These are phyloP conservation scores for Scophthalmus maximus DNA, from an alignment of 2,113 vertebrate genomes.

Conservation along the genomic window DNA sequence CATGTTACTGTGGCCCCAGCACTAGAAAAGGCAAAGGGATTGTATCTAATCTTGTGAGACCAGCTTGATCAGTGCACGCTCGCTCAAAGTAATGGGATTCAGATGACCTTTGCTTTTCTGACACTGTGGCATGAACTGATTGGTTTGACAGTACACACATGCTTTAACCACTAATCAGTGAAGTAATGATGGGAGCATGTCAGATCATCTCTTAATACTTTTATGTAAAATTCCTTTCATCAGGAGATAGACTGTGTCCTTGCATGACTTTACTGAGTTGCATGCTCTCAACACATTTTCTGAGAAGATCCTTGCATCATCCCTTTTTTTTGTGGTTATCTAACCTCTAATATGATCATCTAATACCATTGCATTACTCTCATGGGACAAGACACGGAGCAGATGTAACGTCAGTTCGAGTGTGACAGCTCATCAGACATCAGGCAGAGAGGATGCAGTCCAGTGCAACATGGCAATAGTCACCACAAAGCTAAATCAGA, in stretches of 20 bases:
- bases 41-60: conserved; percentile 50
- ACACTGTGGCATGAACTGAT: conserved; percentile 33
- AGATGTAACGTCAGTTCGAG: conserved; percentile 10
- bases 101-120: conserved; percentile 46
- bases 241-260: conserved; percentile 9
- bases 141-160: conserved; percentile 1
- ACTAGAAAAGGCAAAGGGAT: conserved; percentile 27
- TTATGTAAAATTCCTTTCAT: conserved; percentile 15
- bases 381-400: conserved; percentile 24
- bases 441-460: background rate
- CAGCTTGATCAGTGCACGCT: conserved; percentile 38
- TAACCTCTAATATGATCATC: conserved; percentile 39
- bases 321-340: conserved; percentile 14
- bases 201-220: conserved; percentile 5
- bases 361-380: conserved; percentile 34
- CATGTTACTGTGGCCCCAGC: background rate
- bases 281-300: conserved; percentile 11
- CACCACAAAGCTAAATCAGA: conserved; percentile 55
- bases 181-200: background rate
- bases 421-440: conserved; percentile 33
- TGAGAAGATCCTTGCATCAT: background rate
- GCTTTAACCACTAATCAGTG: background rate
- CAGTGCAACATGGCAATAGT: conserved; percentile 23
- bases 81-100: conserved; percentile 38
- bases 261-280: conserved; percentile 6